Conservation (phyloP, 2,797 vertebrate genomes). For the Avahi laniger region DNA sequence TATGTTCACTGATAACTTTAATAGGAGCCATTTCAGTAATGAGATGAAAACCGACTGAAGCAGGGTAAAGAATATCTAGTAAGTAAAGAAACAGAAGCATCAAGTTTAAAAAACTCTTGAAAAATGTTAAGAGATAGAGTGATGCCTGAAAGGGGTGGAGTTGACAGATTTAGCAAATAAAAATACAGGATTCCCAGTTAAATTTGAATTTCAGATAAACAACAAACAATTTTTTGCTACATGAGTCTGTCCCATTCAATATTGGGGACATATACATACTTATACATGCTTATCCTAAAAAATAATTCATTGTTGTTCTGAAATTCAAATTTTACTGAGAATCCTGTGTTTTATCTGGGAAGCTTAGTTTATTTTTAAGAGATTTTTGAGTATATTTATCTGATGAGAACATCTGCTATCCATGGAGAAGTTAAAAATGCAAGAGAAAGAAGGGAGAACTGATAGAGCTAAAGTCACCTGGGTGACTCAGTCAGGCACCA, state of each 20-base stretch:
- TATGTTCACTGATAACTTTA: background rate
- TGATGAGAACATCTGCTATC: background rate
- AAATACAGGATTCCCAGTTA: background rate
- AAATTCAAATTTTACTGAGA: conserved; percentile 19
- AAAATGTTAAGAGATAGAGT: background rate
- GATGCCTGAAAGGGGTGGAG: background rate
- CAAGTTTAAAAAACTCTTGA: background rate
- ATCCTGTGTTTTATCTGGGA: conserved; percentile 14
- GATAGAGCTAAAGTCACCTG: background rate
- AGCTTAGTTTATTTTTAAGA: background rate
- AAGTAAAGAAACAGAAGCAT: background rate
- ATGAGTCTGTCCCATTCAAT: background rate
- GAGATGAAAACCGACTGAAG: background rate
- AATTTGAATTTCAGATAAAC: background rate
- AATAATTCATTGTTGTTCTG: background rate
- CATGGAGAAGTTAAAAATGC: background rate
- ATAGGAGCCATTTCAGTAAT: background rate
- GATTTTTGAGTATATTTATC: background rate
- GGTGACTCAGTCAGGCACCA: too few relatives aligned
- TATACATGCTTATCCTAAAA: background rate
- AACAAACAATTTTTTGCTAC: background rate
- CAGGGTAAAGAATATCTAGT: background rate
- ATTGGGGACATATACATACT: background rate
- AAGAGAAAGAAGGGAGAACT: background rate
- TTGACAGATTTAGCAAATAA: background rate